phyloP scores from a whole-genome alignment of 2,888 invertebrate genomes.

The Scotopteryx bipunctaria region DNA sequence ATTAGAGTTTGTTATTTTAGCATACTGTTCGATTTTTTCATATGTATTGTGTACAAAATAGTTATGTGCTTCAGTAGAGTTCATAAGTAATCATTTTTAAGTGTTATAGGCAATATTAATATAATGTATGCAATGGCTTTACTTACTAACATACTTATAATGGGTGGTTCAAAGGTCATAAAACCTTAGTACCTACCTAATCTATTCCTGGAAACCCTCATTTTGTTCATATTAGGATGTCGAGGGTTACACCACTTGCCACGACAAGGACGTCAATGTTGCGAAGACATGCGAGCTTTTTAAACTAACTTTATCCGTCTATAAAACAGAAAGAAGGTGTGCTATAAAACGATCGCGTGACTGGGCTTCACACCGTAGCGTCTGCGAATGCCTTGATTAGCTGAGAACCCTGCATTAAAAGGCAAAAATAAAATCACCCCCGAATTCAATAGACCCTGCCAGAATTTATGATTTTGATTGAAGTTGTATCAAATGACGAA shows the following conservation, averaged over 20 bases:
- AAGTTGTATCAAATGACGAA: constrained; percentile 22
- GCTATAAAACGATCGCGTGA: constrained; percentile 81
- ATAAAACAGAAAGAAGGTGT: constrained; percentile 79
- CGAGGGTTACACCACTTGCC: constrained; percentile 72
- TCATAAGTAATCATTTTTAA: too few relatives aligned
- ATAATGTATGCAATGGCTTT: too few relatives aligned
- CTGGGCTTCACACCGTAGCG: constrained; percentile 63
- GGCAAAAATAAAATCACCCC: constrained; percentile 48
- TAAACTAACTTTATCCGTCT: constrained; percentile 78
- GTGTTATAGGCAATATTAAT: too few relatives aligned
- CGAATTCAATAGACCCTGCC: constrained; percentile 7
- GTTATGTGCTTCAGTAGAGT: too few relatives aligned
- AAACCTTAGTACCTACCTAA: constrained; percentile 21
- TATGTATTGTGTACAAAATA: too few relatives aligned
- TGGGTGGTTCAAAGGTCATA: constrained; percentile 25
- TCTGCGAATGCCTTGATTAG: constrained; percentile 75
- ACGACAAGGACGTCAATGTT: constrained; percentile 73
- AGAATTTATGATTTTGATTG: constrained; percentile 19
- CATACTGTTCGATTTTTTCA: background rate
- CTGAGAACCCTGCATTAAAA: constrained; percentile 51
- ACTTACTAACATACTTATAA: too few relatives aligned
- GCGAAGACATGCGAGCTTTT: constrained; percentile 78
- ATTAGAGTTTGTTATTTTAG: too few relatives aligned
- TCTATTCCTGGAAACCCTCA: constrained; percentile 35
- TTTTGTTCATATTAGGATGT: constrained; percentile 61